These are phyloP conservation scores for Numida meleagris DNA, from an alignment of 2,113 vertebrate species.

Conservation along the genomic window DNA sequence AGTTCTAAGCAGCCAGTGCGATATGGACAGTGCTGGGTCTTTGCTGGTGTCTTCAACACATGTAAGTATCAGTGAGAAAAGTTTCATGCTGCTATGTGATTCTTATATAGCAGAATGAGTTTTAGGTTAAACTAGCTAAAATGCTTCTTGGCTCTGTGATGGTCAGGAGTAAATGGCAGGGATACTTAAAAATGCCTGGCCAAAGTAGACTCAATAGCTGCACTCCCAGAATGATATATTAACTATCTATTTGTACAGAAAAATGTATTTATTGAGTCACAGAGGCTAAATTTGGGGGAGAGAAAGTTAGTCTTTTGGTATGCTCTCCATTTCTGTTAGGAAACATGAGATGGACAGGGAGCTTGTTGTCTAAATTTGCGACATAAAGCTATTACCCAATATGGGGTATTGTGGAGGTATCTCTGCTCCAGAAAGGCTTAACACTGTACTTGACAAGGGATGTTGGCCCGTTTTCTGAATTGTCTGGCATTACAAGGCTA, in stretches of 20 bases:
- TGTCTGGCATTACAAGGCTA: not conserved
- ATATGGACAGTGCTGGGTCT: conserved; percentile 98
- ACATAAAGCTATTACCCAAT: not conserved
- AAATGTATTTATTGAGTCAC: not conserved
- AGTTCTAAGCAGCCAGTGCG: conserved; percentile 81
- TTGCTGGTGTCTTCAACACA: conserved; percentile 93
- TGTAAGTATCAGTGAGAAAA: conserved; percentile 81
- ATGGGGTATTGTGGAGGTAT: not conserved
- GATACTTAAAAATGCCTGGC: conserved; percentile 5
- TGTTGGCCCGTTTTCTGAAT: not conserved
- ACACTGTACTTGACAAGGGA: not conserved
- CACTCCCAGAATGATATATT: conserved; percentile 3
- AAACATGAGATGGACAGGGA: not conserved
- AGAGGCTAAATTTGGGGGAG: not conserved
- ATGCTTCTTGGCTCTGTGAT: not conserved
- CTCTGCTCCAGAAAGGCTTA: not conserved
- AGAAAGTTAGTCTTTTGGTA: not conserved
- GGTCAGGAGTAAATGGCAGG: conserved; percentile 29
- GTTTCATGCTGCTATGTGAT: not conserved
- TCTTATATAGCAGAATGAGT: not conserved
- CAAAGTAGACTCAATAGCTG: not conserved
- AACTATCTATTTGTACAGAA: conserved; percentile 1
- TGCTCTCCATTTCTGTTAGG: not conserved
- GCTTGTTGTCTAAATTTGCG: not conserved
- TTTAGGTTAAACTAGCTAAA: not conserved